These are phyloP conservation scores for Teleogryllus occipitalis DNA, from an alignment of 1,140 invertebrate species.

Conservation along the genomic window DNA sequence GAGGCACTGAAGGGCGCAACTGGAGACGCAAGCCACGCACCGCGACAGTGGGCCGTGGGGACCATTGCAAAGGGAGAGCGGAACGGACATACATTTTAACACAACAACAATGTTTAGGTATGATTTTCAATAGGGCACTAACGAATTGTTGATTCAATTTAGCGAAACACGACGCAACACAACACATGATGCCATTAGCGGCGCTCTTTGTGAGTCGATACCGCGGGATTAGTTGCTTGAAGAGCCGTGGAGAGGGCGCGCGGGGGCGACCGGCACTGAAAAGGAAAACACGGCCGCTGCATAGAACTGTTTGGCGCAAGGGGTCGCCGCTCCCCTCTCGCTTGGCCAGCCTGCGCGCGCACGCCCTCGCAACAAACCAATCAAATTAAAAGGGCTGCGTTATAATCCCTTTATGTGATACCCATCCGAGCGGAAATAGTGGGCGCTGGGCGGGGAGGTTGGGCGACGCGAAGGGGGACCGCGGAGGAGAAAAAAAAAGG, in stretches of 20 bases:
- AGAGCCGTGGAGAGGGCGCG: not conserved
- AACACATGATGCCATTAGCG: not conserved
- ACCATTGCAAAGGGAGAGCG: not conserved
- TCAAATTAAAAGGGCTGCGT: slow-evolving; percentile 4
- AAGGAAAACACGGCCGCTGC: not conserved
- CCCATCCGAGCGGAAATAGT: not conserved
- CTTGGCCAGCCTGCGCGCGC: not conserved
- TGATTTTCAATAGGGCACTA: slow-evolving; percentile 1
- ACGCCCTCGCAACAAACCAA: not conserved
- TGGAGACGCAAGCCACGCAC: too few relatives aligned
- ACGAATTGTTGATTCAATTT: slow-evolving; percentile 5
- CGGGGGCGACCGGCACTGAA: not conserved
- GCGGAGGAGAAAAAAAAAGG: too few relatives aligned
- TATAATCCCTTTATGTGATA: slow-evolving; percentile 1
- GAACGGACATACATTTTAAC: not conserved
- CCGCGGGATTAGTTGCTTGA: not conserved
- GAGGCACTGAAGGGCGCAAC: too few relatives aligned
- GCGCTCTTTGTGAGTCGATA: not conserved
- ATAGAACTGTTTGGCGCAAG: too few relatives aligned
- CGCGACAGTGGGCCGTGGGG: too few relatives aligned
- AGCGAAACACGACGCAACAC: not conserved
- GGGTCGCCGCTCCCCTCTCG: not conserved
- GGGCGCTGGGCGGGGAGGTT: too few relatives aligned
- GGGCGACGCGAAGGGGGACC: not conserved
- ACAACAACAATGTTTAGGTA: not conserved